phyloP scores from a whole-genome alignment of 1,140 invertebrate genomes.

The Charaxes varanes region DNA sequence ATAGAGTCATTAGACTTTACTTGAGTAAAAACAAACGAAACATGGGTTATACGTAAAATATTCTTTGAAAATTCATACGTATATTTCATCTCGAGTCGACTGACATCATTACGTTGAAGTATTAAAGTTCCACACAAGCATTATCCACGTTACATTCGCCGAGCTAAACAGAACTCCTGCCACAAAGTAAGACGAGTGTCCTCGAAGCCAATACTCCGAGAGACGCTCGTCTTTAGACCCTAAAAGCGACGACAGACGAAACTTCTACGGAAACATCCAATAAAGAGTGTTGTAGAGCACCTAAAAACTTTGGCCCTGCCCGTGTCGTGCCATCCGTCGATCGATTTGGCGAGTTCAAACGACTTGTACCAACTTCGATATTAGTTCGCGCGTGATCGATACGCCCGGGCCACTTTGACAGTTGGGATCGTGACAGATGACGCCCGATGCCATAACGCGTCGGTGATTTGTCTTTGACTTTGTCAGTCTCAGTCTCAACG shows the following conservation, averaged over 20 bases:
- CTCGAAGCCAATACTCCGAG: conserved; percentile 20
- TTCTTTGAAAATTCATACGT: no score
- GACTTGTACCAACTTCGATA: conserved; percentile 62
- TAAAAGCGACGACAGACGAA: conserved; percentile 34
- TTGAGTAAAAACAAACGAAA: no score
- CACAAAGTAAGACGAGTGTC: conserved; percentile 10
- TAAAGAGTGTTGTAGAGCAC: conserved; percentile 41
- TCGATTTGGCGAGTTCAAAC: conserved; percentile 31
- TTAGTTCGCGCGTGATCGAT: conserved; percentile 68
- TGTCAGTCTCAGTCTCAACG: no score
- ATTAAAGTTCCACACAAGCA: no score
- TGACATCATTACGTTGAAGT: no score
- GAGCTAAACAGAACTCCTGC: neutral
- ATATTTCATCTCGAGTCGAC: no score
- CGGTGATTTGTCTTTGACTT: conserved; percentile 51
- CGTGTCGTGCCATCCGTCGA: conserved; percentile 40
- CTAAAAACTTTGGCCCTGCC: conserved; percentile 35
- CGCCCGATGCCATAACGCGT: conserved; percentile 51
- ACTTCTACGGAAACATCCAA: conserved; percentile 54
- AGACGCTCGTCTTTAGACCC: conserved; percentile 11
- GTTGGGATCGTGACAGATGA: conserved; percentile 66
- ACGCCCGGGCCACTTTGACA: conserved; percentile 56
- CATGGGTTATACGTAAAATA: no score
- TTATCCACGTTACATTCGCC: neutral
- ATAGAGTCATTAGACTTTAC: no score